A percentile compares a stretch with the other conserved stretches of the same genome.
These are phyloP conservation scores for Enteromius radiatus DNA, from an alignment of 2,797 vertebrate genomes.

Conservation along the genomic window DNA sequence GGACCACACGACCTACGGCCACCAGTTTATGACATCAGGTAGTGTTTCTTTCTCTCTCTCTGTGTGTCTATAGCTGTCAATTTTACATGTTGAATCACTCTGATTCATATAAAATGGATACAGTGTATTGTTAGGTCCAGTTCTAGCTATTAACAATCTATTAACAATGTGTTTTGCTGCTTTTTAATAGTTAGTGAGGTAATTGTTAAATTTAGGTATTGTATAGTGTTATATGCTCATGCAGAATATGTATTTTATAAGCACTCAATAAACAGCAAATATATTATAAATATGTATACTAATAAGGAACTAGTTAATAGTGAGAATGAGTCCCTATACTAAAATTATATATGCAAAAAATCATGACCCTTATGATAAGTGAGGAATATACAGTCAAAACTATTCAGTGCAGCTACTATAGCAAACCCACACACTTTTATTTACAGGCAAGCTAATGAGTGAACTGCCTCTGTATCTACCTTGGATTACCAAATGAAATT, in stretches of 20 bases:
- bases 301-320: too few relatives aligned
- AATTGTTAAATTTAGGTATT: too few relatives aligned
- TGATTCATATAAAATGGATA: neutral
- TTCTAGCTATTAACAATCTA: neutral
- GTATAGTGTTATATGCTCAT: neutral
- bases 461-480: too few relatives aligned
- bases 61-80: neutral
- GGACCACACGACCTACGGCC: constrained; percentile 92
- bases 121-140: neutral
- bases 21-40: constrained; percentile 93
- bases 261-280: neutral
- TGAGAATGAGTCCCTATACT: too few relatives aligned
- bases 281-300: too few relatives aligned
- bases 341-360: neutral
- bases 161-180: neutral
- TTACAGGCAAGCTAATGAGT: too few relatives aligned
- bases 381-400: neutral
- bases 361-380: neutral
- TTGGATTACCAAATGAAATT: too few relatives aligned
- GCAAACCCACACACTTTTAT: neutral
- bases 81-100: neutral
- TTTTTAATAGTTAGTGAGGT: neutral
- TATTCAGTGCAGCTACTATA: neutral
- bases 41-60: constrained; percentile 16
- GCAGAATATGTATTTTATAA: neutral